Conservation (phyloP, 2,113 vertebrate genomes). For the Thunnus thynnus region DNA sequence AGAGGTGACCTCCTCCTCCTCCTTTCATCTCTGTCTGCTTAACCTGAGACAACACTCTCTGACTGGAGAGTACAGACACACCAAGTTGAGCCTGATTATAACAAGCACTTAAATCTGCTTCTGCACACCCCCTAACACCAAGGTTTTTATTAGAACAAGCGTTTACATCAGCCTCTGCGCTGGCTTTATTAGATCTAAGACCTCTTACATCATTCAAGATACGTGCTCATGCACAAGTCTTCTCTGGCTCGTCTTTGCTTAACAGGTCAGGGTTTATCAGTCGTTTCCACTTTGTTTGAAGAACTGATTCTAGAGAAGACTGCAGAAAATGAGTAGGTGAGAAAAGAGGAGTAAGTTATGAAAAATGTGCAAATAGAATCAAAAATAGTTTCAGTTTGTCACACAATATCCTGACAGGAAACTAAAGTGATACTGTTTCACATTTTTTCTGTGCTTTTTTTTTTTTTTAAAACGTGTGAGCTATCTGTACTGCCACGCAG, state of each 20-base stretch:
- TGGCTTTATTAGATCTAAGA: slow-evolving; percentile 77
- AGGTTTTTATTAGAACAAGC: slow-evolving; percentile 81
- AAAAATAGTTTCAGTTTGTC: not conserved
- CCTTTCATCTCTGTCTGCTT: slow-evolving; percentile 73
- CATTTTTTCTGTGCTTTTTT: not conserved
- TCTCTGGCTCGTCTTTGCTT: slow-evolving; percentile 36
- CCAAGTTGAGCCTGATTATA: slow-evolving; percentile 79
- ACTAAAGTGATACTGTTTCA: not conserved
- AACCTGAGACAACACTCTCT: slow-evolving; percentile 70
- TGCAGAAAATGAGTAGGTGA: not conserved
- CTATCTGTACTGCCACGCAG: slow-evolving; percentile 11
- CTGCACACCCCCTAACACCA: slow-evolving; percentile 63
- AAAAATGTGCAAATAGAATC: not conserved
- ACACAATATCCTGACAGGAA: slow-evolving; percentile 7
- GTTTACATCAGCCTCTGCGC: slow-evolving; percentile 79
- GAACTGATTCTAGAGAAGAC: slow-evolving; percentile 68
- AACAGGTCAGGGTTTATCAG: slow-evolving; percentile 48
- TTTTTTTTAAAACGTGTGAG: not conserved
- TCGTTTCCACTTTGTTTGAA: slow-evolving; percentile 48
- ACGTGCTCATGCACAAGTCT: slow-evolving; percentile 47
- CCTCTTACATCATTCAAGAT: slow-evolving; percentile 79
- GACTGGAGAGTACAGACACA: slow-evolving; percentile 67
- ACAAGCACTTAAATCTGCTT: slow-evolving; percentile 80
- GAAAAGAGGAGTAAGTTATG: not conserved
- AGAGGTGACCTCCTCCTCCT: slow-evolving; percentile 77